Evolutionary conservation across 2,797 vertebrate species (phyloP).

Genomic region (Pangasius larnaudii): DNA sequence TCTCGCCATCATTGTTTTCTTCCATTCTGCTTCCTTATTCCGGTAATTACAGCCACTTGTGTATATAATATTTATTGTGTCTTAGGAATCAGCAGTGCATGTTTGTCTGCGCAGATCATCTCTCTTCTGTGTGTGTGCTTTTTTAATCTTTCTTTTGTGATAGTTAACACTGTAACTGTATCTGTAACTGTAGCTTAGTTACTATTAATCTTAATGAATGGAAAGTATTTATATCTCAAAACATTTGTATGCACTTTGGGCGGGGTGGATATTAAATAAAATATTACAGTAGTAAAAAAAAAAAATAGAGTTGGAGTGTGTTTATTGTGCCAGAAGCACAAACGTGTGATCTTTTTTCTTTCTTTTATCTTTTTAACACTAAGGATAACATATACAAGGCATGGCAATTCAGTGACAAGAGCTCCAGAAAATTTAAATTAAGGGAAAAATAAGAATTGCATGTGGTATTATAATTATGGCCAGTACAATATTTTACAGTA

Average conservation of each 20-base stretch:
- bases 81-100: slow-evolving; percentile 61
- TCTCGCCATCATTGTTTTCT: neutral
- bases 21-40: neutral
- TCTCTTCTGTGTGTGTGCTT: slow-evolving; percentile 43
- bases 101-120: slow-evolving; percentile 62
- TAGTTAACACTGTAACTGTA: slow-evolving; percentile 52
- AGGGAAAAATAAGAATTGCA: too few species aligned
- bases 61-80: slow-evolving; percentile 73
- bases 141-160: slow-evolving; percentile 64
- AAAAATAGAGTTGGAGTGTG: neutral
- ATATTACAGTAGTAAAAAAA: slow-evolving; percentile 54
- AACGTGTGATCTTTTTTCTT: neutral
- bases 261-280: slow-evolving; percentile 72
- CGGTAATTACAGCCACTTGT: slow-evolving; percentile 28
- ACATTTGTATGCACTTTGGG: slow-evolving; percentile 72
- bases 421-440: neutral
- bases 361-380: neutral
- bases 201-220: slow-evolving; percentile 65
- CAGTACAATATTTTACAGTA: neutral
- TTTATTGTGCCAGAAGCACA: neutral
- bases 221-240: slow-evolving; percentile 70
- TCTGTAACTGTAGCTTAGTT: slow-evolving; percentile 69
- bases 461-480: neutral
- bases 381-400: neutral
- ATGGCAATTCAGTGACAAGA: neutral